Percentiles rank a stretch among this genome's conserved stretches.
These are phyloP conservation scores for Anas georgica DNA, from an alignment of 2,797 vertebrate species.

Conservation along the genomic window DNA sequence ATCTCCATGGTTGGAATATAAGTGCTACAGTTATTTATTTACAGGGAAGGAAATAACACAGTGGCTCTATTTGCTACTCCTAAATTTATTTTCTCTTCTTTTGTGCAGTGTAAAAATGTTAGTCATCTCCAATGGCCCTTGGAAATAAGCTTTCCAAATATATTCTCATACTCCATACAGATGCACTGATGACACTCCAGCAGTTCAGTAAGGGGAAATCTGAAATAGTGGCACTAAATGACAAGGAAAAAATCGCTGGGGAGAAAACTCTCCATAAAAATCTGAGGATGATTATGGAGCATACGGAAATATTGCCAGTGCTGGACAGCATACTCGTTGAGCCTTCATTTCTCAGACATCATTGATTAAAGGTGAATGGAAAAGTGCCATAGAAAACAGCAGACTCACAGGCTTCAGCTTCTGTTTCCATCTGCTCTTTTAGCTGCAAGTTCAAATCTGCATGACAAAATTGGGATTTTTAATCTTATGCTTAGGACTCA, in stretches of 20 bases:
- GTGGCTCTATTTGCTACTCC: conserved; percentile 74
- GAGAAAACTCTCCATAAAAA: conserved; percentile 62
- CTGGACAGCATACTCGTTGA: background rate
- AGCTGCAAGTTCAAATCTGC: background rate
- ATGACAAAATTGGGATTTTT: background rate
- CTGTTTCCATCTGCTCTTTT: background rate
- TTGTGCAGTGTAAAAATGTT: conserved; percentile 74
- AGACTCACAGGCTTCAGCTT: background rate
- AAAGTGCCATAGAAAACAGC: conserved; percentile 32
- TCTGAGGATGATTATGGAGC: conserved; percentile 37
- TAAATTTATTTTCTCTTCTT: conserved; percentile 75
- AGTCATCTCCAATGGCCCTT: conserved; percentile 75
- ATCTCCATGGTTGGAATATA: conserved; percentile 11
- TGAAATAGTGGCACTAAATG: conserved; percentile 69
- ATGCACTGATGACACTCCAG: conserved; percentile 71
- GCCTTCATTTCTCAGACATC: background rate
- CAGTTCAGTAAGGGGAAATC: conserved; percentile 67
- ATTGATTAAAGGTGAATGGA: conserved; percentile 50
- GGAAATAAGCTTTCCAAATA: conserved; percentile 80
- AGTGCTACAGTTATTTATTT: conserved; percentile 73
- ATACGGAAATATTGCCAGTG: conserved; percentile 23
- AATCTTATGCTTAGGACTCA: background rate
- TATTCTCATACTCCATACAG: conserved; percentile 71
- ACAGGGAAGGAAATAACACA: conserved; percentile 69
- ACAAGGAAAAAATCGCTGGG: conserved; percentile 57